Conservation (phyloP, 2,888 invertebrate species). For the Napeogenes inachia region DNA sequence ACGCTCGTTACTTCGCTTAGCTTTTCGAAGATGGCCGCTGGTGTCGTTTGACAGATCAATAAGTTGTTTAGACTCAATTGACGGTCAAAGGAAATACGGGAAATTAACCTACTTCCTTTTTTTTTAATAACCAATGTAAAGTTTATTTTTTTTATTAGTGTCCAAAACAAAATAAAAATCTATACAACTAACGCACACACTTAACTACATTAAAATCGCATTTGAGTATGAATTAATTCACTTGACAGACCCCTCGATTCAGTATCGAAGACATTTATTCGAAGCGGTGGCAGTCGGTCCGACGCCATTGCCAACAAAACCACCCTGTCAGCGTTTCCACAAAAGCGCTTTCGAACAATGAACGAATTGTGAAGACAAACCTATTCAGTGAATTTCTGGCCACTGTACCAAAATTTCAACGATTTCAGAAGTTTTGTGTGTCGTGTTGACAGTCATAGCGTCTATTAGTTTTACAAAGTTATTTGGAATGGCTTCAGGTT, state of each 20-base stretch:
- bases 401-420: slow-evolving; percentile 14
- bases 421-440: slow-evolving; percentile 19
- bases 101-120: background rate
- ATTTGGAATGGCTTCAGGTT: too few species aligned
- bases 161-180: too few species aligned
- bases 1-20: slow-evolving; percentile 29
- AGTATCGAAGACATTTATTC: slow-evolving; percentile 24
- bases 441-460: slow-evolving; percentile 6
- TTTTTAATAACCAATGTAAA: too few species aligned
- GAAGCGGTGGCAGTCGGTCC: slow-evolving; percentile 17
- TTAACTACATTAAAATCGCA: too few species aligned
- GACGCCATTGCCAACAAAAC: slow-evolving; percentile 25
- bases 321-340: slow-evolving; percentile 22
- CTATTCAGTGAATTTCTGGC: slow-evolving; percentile 24
- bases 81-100: background rate
- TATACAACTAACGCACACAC: too few species aligned
- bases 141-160: too few species aligned
- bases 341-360: slow-evolving; percentile 30
- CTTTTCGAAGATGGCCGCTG: slow-evolving; percentile 32
- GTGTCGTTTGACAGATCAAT: slow-evolving; percentile 34
- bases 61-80: slow-evolving; percentile 13
- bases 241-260: background rate
- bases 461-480: too few species aligned
- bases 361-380: slow-evolving; percentile 31
- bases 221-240: too few species aligned